Evolutionary conservation across 2,888 invertebrate genomes (phyloP), one percentile per base, ranked within the genome.

Genomic region (Magallana nippona): DNA sequence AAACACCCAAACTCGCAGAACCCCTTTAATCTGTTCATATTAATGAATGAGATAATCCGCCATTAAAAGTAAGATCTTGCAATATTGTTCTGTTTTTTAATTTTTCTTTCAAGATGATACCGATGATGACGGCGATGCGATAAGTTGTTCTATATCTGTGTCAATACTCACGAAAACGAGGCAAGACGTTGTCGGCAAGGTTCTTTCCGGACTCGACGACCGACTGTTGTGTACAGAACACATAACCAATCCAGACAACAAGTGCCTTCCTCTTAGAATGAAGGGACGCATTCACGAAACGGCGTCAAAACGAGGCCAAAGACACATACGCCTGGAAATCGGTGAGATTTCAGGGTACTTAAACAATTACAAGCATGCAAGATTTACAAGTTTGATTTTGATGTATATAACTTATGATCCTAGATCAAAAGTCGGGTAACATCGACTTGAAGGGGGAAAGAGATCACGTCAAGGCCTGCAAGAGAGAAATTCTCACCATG

Each of bases 361-460:
- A 10, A 11, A 19, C 19, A 17, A 60, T 8, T 19, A n/a, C n/a
- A 60, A 60, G 17, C 19, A 17, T 19, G n/a, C 1, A 60, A 19
- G n/a, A 19, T 60, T 19, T 60, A 60, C 60, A 19, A 5, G 15
- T 15, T 8, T 60, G n/a, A 5, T 1, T n/a, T n/a, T 17, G 60
- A 17, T 17, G 19, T 19, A 22, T 10, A 1, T 63, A 63, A n/a
- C n/a, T 62, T 19, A 62, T 22, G 44, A 57, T 57, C 55, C 19
- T 10, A 82, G 82, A 78, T 82, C 57, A 32, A 13, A 60, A 55
- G 19, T 60, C 58, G 17, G 60, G 60, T 11, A 58, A 32, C n/a
- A 58, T 82, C 17, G 44, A 32, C 5, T 58, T 82, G 44, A 82
- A 44, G 19, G 82, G 82, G 17, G 78, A 82, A 44, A 82, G 60